Conservation (phyloP, 2,113 vertebrate genomes). For the Ondatra zibethicus region DNA sequence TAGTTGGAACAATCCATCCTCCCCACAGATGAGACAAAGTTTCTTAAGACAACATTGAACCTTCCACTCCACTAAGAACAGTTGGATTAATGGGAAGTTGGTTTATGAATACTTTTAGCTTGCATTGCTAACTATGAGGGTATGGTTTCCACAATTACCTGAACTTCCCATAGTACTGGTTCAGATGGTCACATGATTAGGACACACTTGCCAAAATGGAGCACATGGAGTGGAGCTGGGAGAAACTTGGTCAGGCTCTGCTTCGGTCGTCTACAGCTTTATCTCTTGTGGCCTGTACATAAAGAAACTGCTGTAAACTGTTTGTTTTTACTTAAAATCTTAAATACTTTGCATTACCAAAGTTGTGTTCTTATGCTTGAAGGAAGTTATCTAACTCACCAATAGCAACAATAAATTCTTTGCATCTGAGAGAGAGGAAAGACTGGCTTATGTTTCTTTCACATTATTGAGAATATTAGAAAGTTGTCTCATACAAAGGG, state of each 20-base stretch:
- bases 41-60: not conserved
- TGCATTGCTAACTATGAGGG: not conserved
- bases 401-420: not conserved
- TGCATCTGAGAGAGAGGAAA: not conserved
- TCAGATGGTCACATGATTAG: no score
- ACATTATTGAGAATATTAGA: not conserved
- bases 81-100: not conserved
- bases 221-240: rapidly evolving
- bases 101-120: not conserved
- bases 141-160: not conserved
- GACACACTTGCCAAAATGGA: not conserved
- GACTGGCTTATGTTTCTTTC: not conserved
- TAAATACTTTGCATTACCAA: not conserved
- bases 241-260: not conserved
- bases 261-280: not conserved
- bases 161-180: rapidly evolving
- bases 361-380: not conserved
- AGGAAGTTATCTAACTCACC: not conserved
- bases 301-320: not conserved
- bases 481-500: not conserved
- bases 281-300: not conserved
- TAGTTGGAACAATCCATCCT: rapidly evolving
- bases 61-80: not conserved
- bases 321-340: not conserved
- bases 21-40: not conserved